These are phyloP conservation scores for Aphodius sticticus DNA, from an alignment of 2,888 invertebrate species.

Conservation along the genomic window DNA sequence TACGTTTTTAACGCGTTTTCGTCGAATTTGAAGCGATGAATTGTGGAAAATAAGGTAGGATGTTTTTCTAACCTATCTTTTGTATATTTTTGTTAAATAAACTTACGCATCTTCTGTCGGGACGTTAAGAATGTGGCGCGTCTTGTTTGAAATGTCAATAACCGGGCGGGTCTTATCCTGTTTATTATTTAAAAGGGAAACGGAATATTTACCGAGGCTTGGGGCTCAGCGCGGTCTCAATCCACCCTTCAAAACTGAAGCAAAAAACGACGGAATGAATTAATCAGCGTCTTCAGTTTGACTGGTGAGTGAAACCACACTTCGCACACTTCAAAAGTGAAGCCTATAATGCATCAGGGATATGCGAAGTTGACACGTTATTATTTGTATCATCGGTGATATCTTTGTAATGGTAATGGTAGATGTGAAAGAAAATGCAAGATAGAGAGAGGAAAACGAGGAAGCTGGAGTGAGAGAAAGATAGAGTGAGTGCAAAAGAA, in stretches of 20 bases:
- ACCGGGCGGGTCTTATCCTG: conserved; percentile 16
- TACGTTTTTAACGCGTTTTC: too few species aligned
- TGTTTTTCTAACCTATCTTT: too few species aligned
- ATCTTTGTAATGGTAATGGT: not conserved
- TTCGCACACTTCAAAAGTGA: not conserved
- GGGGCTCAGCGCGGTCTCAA: not conserved
- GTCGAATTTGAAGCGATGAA: too few species aligned
- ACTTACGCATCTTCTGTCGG: too few species aligned
- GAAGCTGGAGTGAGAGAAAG: not conserved
- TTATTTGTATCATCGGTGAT: not conserved
- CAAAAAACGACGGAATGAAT: not conserved
- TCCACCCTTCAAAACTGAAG: conserved; percentile 4
- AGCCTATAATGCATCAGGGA: not conserved
- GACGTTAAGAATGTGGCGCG: not conserved
- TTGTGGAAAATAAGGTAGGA: too few species aligned
- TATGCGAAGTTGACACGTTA: not conserved
- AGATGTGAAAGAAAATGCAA: too few species aligned
- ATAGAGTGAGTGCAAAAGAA: not conserved
- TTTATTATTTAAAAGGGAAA: conserved; percentile 15
- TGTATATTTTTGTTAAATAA: too few species aligned
- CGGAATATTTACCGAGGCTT: conserved; percentile 19
- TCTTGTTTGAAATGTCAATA: conserved; percentile 23
- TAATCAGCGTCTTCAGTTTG: not conserved
- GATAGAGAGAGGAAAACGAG: not conserved
- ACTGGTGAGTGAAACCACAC: not conserved